Percentiles rank a stretch among this genome's conserved stretches.
Evolutionary conservation across 2,113 vertebrate species (phyloP).

Genomic region (Cyprinus carpio): DNA sequence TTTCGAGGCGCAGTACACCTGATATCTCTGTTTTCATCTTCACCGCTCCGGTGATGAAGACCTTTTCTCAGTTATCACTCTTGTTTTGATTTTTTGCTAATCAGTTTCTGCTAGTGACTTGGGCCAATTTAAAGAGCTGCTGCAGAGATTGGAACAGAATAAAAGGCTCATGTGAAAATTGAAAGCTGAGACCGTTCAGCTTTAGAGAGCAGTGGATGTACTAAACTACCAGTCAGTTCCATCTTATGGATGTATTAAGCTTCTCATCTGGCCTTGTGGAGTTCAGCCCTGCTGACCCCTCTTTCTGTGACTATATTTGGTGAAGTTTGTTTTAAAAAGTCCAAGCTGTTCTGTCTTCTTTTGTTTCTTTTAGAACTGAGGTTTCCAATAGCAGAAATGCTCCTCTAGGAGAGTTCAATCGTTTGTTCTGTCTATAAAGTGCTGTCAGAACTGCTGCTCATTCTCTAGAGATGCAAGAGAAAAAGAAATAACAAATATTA

Average conservation of each 20-base stretch:
- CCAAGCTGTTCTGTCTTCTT: constrained; percentile 13
- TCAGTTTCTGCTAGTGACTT: background rate
- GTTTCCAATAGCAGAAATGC: background rate
- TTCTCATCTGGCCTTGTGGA: constrained; percentile 8
- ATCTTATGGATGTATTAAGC: constrained; percentile 12
- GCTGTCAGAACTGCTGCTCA: background rate
- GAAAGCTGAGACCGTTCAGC: background rate
- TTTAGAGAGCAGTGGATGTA: background rate
- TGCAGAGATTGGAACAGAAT: constrained; percentile 7
- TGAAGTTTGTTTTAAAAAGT: constrained; percentile 7
- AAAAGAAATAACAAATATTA: background rate
- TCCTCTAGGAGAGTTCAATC: background rate
- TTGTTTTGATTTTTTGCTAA: too few relatives aligned
- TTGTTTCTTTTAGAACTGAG: background rate
- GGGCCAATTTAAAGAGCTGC: background rate
- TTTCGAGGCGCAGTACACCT: background rate
- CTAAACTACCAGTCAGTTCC: background rate
- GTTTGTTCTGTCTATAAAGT: background rate
- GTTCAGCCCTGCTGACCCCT: background rate
- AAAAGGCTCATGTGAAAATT: background rate
- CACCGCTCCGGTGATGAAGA: background rate
- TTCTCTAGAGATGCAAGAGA: background rate
- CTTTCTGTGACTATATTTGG: background rate
- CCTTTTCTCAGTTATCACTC: background rate
- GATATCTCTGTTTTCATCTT: background rate